Evolutionary conservation across 1,140 invertebrate genomes (phyloP), one percentile per base, ranked within the genome.

Genomic region (Drosophila auraria): DNA sequence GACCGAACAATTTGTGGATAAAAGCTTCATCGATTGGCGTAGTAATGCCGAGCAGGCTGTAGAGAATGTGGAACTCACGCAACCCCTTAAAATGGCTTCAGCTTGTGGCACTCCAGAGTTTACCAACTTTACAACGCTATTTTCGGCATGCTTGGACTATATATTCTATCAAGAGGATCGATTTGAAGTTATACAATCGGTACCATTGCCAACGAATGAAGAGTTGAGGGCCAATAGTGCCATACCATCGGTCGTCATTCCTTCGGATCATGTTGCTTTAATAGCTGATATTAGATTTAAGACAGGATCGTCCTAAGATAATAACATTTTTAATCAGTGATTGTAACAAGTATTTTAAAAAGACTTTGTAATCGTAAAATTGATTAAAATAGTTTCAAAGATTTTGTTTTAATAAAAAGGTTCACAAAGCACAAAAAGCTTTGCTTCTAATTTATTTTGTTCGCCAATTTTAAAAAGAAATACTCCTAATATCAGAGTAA

Each of bases 221-320:
- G 96, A 98, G 82, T 93, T 99, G 15, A 94, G 92, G 53, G 90
- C 94, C 40, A 93, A 97, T 87, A 93, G 91, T 49, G 98, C 97
- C 12, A 94, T 99, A 70, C 98, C 98, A 3, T 99, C 97, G 82
- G 93, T 96, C 17, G 95, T 96, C 9, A 97, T 97, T 93, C 98
- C 98, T 2, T 99, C 98, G 17, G 98, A 99, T 94, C 98, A 99
- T 93, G 93, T 99, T 76, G 96, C 98, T 56, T 93, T 98, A 53
- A 94, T 98, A 61, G 96, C 96, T 54, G 97, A 98, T 94, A 93
- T 99, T 38, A 93, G 94, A 44, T 92, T 92, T 75, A 91, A 78
- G 63, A 23, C 30, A 0, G 60, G 6, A 12, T 14, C 23, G 5
- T 20, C 20, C 20, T 20, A 20, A 20, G 20, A 20, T 44, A 8